Percentiles rank a stretch among this genome's conserved stretches.
Conservation (phyloP, 2,113 vertebrate genomes). For the Alaudala cheleensis region DNA sequence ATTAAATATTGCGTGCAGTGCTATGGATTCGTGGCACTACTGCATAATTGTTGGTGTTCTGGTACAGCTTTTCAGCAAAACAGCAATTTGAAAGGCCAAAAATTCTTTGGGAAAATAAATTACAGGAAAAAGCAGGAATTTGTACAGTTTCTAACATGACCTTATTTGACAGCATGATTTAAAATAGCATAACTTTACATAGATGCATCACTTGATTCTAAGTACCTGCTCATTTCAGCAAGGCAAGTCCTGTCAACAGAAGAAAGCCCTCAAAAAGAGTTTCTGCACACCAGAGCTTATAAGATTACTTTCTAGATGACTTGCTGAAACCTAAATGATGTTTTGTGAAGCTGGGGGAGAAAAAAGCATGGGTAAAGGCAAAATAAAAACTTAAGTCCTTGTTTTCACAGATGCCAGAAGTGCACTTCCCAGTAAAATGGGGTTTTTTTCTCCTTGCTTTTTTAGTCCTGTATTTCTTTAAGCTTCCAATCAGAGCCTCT, state of each 20-base stretch:
- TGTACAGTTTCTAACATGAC: background rate
- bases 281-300: background rate
- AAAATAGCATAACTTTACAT: rapidly evolving
- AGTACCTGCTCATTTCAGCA: background rate
- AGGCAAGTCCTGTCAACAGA: background rate
- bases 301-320: background rate
- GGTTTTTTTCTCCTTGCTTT: rapidly evolving
- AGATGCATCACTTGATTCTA: background rate
- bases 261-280: background rate
- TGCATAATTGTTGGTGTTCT: background rate
- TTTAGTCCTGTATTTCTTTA: background rate
- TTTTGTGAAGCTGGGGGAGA: background rate
- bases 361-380: background rate
- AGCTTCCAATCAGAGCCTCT: background rate
- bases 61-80: background rate
- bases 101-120: background rate
- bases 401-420: background rate
- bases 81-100: background rate
- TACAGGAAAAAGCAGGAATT: background rate
- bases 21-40: background rate
- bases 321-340: background rate
- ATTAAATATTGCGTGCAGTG: background rate
- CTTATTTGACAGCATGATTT: background rate
- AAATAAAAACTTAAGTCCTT: background rate
- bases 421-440: background rate